A percentile compares a stretch with the other conserved stretches of the same genome.
Conservation (phyloP, 2,888 invertebrate genomes). For the Strigamia transsilvanica region DNA sequence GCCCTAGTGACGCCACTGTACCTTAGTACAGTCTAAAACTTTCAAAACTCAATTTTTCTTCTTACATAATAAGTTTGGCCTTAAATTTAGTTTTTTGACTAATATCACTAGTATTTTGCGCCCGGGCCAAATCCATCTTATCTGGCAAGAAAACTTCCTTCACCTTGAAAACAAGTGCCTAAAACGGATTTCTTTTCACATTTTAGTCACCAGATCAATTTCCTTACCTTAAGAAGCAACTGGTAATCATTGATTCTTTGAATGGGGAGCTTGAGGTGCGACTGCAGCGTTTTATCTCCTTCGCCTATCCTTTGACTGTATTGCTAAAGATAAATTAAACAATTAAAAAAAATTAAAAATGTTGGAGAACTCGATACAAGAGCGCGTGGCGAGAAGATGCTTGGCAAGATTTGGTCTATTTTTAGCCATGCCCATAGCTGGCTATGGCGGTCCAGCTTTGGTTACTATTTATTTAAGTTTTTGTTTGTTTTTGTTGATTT, state of each 20-base stretch:
- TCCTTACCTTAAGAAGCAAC: conserved; percentile 83
- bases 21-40: too few species aligned
- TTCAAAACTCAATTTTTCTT: too few species aligned
- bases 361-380: neutral
- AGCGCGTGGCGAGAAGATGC: neutral
- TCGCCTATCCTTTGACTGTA: conserved; percentile 83
- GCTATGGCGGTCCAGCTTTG: neutral
- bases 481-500: neutral
- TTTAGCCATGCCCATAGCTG: conserved; percentile 18
- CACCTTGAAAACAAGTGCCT: neutral
- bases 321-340: conserved; percentile 69
- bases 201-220: neutral
- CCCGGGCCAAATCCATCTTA: neutral
- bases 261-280: conserved; percentile 91
- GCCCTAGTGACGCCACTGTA: too few species aligned
- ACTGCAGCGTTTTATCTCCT: conserved; percentile 82
- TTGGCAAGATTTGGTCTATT: neutral
- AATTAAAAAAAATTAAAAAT: conserved; percentile 2
- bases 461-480: neutral
- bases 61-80: neutral
- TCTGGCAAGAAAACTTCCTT: neutral
- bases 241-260: conserved; percentile 97
- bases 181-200: neutral
- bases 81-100: conserved; percentile 10
- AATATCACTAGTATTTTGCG: neutral